Conservation (phyloP, 2,113 vertebrate species). For the Ictalurus punctatus region DNA sequence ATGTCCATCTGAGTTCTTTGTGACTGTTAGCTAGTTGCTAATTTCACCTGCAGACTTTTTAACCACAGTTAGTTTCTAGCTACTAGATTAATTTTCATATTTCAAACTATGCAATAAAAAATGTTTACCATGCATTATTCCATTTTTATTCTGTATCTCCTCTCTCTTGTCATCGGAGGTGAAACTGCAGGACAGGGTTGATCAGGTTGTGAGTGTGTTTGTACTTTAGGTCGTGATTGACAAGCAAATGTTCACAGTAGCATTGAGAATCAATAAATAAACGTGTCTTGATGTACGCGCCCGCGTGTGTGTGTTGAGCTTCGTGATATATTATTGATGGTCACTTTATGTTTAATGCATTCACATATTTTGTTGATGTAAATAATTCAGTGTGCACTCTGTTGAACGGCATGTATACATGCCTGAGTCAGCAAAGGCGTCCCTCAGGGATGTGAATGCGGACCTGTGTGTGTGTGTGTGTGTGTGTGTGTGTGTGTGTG, state of each 20-base stretch:
- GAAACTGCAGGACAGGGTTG: neutral
- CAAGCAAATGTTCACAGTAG: neutral
- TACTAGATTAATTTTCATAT: neutral
- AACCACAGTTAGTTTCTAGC: too few species aligned
- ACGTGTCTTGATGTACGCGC: neutral
- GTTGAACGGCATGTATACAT: constrained; percentile 58
- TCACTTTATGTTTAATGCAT: constrained; percentile 61
- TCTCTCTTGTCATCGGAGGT: neutral
- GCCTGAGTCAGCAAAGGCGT: constrained; percentile 56
- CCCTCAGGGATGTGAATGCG: constrained; percentile 21
- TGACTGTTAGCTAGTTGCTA: neutral
- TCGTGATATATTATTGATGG: constrained; percentile 39
- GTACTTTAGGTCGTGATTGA: neutral
- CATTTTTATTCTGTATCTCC: neutral
- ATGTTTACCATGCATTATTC: neutral
- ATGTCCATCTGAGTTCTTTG: neutral
- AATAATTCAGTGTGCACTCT: constrained; percentile 63
- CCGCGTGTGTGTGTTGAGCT: neutral
- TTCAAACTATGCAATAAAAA: neutral
- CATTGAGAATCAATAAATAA: neutral
- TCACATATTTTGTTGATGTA: constrained; percentile 63
- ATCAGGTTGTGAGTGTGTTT: neutral
- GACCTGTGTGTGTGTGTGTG: constrained; percentile 4
- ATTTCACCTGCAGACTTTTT: neutral
- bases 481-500: constrained; percentile 1